Conservation (phyloP, 2,888 invertebrate genomes). For the Leucophenga maculata region DNA sequence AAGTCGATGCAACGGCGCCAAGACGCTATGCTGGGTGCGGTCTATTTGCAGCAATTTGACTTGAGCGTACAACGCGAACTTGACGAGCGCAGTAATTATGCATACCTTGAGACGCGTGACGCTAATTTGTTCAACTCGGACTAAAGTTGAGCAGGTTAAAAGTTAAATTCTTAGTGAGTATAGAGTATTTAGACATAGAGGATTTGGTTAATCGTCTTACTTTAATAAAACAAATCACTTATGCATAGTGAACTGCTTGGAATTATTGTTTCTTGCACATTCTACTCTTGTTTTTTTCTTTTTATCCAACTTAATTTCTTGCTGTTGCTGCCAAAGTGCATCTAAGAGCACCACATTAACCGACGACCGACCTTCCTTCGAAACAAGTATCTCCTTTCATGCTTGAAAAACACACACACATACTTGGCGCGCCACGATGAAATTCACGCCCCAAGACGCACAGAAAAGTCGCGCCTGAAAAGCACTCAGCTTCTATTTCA, state of each 20-base stretch:
- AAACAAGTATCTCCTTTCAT: no score
- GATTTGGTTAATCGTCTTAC: constrained; percentile 26
- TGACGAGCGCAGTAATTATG: constrained; percentile 34
- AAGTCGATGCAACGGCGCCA: constrained; percentile 28
- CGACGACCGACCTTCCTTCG: no score
- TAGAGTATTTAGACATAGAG: constrained; percentile 28
- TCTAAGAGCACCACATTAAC: no score
- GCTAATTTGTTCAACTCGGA: constrained; percentile 32
- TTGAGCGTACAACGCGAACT: constrained; percentile 22
- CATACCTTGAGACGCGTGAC: constrained; percentile 30
- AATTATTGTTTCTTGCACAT: no score
- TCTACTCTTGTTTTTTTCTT: background rate
- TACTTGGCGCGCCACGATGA: no score
- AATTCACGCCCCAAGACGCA: no score
- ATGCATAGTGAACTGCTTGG: no score
- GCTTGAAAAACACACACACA: no score
- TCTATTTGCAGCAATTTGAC: constrained; percentile 57
- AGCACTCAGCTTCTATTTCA: no score
- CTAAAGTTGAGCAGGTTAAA: no score
- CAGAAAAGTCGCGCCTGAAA: no score
- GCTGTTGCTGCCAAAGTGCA: constrained; percentile 4
- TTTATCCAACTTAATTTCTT: no score
- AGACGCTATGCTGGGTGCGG: constrained; percentile 58
- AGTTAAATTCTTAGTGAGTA: constrained; percentile 26
- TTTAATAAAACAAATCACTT: background rate